Evolutionary conservation across 2,113 vertebrate species (phyloP).

Genomic region (Rhineura floridana): DNA sequence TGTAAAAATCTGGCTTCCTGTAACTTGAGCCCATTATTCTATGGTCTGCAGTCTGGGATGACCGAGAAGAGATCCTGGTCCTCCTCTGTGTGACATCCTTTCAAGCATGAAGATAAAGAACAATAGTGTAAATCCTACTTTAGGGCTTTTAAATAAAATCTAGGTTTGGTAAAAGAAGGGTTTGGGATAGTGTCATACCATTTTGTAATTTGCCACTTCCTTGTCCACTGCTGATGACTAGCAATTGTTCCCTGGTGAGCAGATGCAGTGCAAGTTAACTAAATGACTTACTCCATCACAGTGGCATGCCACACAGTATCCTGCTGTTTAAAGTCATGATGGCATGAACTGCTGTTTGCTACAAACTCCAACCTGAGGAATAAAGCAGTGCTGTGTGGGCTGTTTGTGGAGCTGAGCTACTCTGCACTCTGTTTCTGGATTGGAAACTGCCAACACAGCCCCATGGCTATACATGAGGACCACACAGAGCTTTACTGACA

Average conservation of each 20-base stretch:
- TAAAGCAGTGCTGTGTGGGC: neutral
- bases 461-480: neutral
- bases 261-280: neutral
- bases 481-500: neutral
- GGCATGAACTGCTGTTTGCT: neutral
- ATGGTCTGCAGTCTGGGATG: no score
- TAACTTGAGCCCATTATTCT: no score
- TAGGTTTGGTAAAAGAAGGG: slow-evolving; percentile 21
- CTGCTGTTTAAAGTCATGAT: neutral
- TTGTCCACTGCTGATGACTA: no score
- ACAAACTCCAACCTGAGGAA: neutral
- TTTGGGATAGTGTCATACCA: neutral
- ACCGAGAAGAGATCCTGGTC: no score
- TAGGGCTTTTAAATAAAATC: slow-evolving; percentile 50
- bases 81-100: no score
- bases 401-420: neutral
- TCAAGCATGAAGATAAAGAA: neutral
- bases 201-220: no score
- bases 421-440: neutral
- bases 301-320: neutral
- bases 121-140: slow-evolving; percentile 44
- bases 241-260: neutral
- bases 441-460: neutral
- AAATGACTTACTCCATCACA: neutral
- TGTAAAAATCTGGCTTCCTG: no score